A percentile compares a stretch with the other conserved stretches of the same genome.
These are phyloP conservation scores for Macrostomum lignano DNA, from an alignment of 1,140 invertebrate species.

Conservation along the genomic window DNA sequence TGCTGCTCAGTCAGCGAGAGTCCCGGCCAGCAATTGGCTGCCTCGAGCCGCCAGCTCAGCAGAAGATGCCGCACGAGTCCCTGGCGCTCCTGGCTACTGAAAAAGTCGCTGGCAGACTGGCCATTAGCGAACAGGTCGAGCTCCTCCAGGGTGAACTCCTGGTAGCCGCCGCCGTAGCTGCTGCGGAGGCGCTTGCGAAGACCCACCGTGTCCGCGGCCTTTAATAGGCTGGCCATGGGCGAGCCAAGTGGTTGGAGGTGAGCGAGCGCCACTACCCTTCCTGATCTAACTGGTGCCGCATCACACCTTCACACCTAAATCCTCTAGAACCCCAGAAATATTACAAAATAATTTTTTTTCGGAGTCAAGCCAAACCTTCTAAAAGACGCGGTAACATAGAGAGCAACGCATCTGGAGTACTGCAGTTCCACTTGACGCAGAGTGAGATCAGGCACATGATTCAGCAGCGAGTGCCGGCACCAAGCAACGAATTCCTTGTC, in stretches of 20 bases:
- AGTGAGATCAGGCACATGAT: slow-evolving; percentile 37
- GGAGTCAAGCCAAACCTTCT: slow-evolving; percentile 19
- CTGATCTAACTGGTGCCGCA: background rate
- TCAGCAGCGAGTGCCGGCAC: slow-evolving; percentile 46
- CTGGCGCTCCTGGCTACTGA: slow-evolving; percentile 42
- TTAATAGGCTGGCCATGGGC: slow-evolving; percentile 45
- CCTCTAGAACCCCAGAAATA: background rate
- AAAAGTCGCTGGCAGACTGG: slow-evolving; percentile 39
- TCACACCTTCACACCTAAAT: background rate
- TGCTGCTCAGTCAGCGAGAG: too few relatives aligned
- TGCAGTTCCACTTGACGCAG: slow-evolving; percentile 52
- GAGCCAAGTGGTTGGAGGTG: background rate
- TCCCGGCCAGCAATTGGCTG: too few relatives aligned
- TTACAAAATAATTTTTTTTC: slow-evolving; percentile 1
- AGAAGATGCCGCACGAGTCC: slow-evolving; percentile 28
- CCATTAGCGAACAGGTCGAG: slow-evolving; percentile 49
- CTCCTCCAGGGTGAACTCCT: slow-evolving; percentile 62
- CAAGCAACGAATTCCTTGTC: slow-evolving; percentile 53
- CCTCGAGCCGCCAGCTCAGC: too few relatives aligned
- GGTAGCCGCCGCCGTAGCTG: slow-evolving; percentile 56
- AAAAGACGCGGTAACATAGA: slow-evolving; percentile 54
- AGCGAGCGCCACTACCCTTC: background rate
- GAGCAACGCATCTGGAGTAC: slow-evolving; percentile 54
- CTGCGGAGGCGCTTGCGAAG: slow-evolving; percentile 48
- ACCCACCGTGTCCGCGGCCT: slow-evolving; percentile 60